These are phyloP conservation scores for Caenorhabditis wallacei DNA, from an alignment of 2,888 invertebrate species.

Conservation along the genomic window DNA sequence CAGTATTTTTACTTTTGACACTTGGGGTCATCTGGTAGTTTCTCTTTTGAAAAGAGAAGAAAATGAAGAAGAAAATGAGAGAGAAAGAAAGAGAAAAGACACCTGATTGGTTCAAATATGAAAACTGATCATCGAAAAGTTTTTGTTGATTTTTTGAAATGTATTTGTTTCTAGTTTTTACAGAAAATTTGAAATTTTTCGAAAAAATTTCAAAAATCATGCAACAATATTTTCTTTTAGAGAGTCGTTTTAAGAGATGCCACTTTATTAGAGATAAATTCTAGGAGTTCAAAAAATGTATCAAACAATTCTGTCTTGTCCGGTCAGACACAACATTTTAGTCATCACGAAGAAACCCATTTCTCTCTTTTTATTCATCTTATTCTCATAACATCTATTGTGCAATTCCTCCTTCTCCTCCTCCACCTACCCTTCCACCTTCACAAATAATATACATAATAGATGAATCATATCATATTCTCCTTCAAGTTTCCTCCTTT, in stretches of 20 bases:
- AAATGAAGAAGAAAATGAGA: background rate
- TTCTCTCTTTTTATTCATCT: background rate
- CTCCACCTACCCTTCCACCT: background rate
- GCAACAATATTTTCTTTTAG: too few species aligned
- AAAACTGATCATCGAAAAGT: background rate
- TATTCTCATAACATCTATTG: background rate
- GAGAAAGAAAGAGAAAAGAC: constrained; percentile 9
- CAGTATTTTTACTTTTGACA: background rate
- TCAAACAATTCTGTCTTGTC: too few species aligned
- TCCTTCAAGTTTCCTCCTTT: too few species aligned
- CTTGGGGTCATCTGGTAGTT: constrained; percentile 20
- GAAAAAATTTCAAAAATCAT: too few species aligned
- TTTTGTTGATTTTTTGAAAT: background rate
- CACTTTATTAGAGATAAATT: too few species aligned
- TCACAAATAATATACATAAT: constrained; percentile 34
- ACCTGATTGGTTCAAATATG: constrained; percentile 19
- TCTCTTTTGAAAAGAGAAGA: background rate
- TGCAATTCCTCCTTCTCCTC: background rate
- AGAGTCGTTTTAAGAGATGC: too few species aligned
- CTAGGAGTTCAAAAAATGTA: too few species aligned
- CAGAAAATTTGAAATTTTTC: too few species aligned
- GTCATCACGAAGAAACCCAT: background rate
- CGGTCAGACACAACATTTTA: too few species aligned
- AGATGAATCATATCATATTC: constrained; percentile 49
- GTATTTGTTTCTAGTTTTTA: too few species aligned